Conservation (phyloP, 2,888 invertebrate genomes). For the Peribatodes rhomboidaria region DNA sequence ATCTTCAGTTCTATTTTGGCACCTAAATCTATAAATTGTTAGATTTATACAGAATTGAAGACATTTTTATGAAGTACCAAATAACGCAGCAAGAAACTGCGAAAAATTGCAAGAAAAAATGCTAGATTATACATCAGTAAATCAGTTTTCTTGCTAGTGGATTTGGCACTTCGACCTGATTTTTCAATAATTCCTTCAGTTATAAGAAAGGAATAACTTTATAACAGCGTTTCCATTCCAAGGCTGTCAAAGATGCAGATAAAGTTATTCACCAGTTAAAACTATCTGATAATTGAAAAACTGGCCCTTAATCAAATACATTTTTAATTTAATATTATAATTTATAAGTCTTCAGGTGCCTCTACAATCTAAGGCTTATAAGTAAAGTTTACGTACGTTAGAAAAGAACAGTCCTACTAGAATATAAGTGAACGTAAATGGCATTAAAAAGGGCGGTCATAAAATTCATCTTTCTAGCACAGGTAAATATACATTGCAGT, state of each 20-base stretch:
- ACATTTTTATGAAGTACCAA: conserved; percentile 5
- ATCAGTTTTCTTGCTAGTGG: conserved; percentile 1
- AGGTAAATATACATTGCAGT: not conserved
- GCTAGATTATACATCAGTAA: too few species aligned
- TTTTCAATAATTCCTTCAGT: not conserved
- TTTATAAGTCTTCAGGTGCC: conserved; percentile 59
- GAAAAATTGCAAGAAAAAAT: too few species aligned
- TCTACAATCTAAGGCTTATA: conserved; percentile 53
- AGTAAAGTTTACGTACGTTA: conserved; percentile 19
- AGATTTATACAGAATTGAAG: conserved; percentile 32
- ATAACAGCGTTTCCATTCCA: not conserved
- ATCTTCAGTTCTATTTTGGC: conserved; percentile 54
- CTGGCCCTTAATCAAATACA: not conserved
- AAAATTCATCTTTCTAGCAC: not conserved
- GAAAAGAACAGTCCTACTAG: not conserved
- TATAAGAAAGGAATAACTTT: not conserved
- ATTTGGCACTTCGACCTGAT: not conserved
- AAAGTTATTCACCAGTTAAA: not conserved
- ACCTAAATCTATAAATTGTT: conserved; percentile 37
- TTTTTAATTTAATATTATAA: conserved; percentile 34
- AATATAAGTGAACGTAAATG: not conserved
- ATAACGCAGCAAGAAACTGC: not conserved
- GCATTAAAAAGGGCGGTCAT: not conserved
- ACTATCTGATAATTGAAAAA: not conserved
- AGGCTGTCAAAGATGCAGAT: not conserved